A percentile compares a stretch with the other conserved stretches of the same genome.
phyloP scores from a whole-genome alignment of 2,797 vertebrate genomes.

The Acropternis orthonyx region DNA sequence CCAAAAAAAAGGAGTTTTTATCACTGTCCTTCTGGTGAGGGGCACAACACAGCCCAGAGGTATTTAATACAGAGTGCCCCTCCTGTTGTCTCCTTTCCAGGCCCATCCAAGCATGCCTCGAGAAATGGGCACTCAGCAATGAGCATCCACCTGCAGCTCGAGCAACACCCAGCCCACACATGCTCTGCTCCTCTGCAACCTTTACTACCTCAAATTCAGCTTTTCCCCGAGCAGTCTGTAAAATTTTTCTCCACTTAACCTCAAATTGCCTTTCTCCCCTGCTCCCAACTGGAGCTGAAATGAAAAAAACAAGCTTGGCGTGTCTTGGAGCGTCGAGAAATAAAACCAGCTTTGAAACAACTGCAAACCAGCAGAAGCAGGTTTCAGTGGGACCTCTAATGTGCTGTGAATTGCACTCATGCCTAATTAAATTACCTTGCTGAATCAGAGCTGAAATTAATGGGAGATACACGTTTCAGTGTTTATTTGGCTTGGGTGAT shows the following conservation, averaged over 20 bases:
- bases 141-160: not conserved
- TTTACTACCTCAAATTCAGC: not conserved
- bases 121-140: not conserved
- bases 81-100: not conserved
- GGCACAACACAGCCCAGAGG: not conserved
- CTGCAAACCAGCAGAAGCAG: not conserved
- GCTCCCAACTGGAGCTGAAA: not conserved
- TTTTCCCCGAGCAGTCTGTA: not conserved
- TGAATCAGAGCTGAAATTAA: not conserved
- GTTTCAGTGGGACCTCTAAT: slow-evolving; percentile 19
- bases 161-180: not conserved
- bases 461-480: not conserved
- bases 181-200: not conserved
- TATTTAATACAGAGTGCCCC: not conserved
- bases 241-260: not conserved
- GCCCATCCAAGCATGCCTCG: fast-evolving
- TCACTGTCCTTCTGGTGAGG: fast-evolving
- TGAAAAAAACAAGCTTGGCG: not conserved
- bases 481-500: not conserved
- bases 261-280: slow-evolving; percentile 17
- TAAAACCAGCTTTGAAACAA: slow-evolving; percentile 18
- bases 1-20: not conserved
- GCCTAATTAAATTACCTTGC: slow-evolving; percentile 26
- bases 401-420: not conserved
- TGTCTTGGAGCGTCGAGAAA: not conserved